Base-by-base conservation (phyloP, 2,797 vertebrate genomes). In the Crax fasciolata region DNA sequence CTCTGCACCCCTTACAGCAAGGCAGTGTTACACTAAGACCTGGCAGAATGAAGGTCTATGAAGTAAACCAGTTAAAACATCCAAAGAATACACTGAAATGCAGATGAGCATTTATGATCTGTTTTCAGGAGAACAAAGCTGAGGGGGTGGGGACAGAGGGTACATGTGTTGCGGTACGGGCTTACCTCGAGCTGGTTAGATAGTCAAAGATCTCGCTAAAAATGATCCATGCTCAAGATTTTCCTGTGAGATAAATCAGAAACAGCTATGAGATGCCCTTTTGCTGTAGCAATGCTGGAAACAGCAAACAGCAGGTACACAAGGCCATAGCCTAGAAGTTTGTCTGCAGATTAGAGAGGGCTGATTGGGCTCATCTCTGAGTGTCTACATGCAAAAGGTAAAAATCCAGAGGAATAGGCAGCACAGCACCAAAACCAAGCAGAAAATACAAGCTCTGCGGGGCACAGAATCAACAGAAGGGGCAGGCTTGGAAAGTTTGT, bases 1-100 rank as follows among this genome's bases (percentile, higher is more conserved):
- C 14, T 54, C 9, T 13, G 39, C 28, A 52, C 52, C n/a, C 49
- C 43, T 87, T 57, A 39, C 2, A 38, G 43, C 62, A 73, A 57
- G 8, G 25, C 38, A 80, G 62, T 1, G 3, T 13, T 15, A 28
- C 6, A 38, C 20, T 41, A 86, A 28, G 63, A 62, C 61, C 39
- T 61, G 0, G 0, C 61, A 85, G 54, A 91, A 71, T 15, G 9
- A 71, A 79, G 21, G 18, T 44, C 35, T 83, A n/a, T 24, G 61
- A 93, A 43, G 14, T 24, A 95, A 91, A 86, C 6, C n/a, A 68
- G 54, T 55, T 58, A 52, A 88, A 96, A 59, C 49, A 82, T 6
- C 51, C 25, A 35, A 35, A 35, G 11, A 78, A 66, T 5, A 58
- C 11, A 30, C 20, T 81, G 46, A 84, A 86, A 70, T 4, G 84